Evolutionary conservation across 1,140 invertebrate genomes (phyloP).

Genomic region (Pteromalus puparum): DNA sequence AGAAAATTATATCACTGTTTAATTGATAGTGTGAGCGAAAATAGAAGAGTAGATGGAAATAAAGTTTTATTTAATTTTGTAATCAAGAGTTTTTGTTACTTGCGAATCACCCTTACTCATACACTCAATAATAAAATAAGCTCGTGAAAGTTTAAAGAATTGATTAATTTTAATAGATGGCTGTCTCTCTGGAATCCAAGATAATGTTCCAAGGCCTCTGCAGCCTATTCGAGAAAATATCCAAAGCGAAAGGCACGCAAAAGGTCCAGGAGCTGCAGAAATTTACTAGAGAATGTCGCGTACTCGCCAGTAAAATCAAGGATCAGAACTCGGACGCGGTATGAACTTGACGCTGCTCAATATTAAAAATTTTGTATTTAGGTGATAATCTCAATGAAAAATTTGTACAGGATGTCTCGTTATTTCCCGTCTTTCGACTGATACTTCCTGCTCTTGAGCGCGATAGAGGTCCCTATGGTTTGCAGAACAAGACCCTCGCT

Average conservation of each 20-base stretch:
- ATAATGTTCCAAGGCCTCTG: conserved; percentile 74
- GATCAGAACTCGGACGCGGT: conserved; percentile 58
- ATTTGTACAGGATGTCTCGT: conserved; percentile 72
- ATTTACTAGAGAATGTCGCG: conserved; percentile 77
- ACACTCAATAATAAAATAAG: neutral
- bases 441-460: conserved; percentile 83
- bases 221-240: conserved; percentile 76
- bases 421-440: conserved; percentile 84
- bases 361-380: neutral
- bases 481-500: conserved; percentile 81
- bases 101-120: neutral
- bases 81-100: neutral
- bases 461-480: conserved; percentile 79
- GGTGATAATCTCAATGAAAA: conserved; percentile 7
- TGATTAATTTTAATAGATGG: conserved; percentile 41
- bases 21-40: neutral
- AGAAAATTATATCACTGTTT: conserved; percentile 83
- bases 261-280: conserved; percentile 74
- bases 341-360: conserved; percentile 42
- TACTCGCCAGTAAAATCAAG: conserved; percentile 60
- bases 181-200: conserved; percentile 58
- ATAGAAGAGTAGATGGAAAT: conserved; percentile 55
- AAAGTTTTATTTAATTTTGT: conserved; percentile 58
- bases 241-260: conserved; percentile 63
- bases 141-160: neutral